These are phyloP conservation scores for Periparus ater DNA, from an alignment of 2,797 vertebrate species.

Conservation along the genomic window DNA sequence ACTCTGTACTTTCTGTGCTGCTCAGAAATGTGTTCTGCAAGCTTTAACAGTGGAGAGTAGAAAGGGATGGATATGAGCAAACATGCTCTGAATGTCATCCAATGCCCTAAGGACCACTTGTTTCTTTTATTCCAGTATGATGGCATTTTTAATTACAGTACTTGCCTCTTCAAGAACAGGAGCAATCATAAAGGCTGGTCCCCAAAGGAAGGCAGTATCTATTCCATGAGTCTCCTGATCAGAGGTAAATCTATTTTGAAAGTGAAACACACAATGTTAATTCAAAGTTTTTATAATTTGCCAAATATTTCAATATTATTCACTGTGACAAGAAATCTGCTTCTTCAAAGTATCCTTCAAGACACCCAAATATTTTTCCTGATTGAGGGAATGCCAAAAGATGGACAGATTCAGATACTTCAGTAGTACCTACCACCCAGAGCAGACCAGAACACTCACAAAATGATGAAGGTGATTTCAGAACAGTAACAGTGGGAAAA, in stretches of 20 bases:
- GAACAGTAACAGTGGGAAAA: neutral
- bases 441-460: neutral
- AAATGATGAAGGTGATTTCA: neutral
- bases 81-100: neutral
- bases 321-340: neutral
- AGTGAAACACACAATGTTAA: neutral
- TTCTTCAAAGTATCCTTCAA: neutral
- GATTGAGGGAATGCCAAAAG: neutral
- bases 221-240: slow-evolving; percentile 58
- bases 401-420: neutral
- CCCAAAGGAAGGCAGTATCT: slow-evolving; percentile 69
- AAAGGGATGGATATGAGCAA: neutral
- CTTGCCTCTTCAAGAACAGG: slow-evolving; percentile 65
- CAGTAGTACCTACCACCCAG: neutral
- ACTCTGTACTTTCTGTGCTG: neutral
- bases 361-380: neutral
- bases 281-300: neutral
- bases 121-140: neutral
- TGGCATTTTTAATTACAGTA: slow-evolving; percentile 33
- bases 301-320: neutral
- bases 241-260: slow-evolving; percentile 57
- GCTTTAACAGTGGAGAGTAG: neutral
- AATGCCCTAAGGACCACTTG: neutral
- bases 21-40: neutral
- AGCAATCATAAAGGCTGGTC: slow-evolving; percentile 60